These are phyloP conservation scores for Okamejei kenojei DNA, from an alignment of 2,797 vertebrate genomes.

Conservation along the genomic window DNA sequence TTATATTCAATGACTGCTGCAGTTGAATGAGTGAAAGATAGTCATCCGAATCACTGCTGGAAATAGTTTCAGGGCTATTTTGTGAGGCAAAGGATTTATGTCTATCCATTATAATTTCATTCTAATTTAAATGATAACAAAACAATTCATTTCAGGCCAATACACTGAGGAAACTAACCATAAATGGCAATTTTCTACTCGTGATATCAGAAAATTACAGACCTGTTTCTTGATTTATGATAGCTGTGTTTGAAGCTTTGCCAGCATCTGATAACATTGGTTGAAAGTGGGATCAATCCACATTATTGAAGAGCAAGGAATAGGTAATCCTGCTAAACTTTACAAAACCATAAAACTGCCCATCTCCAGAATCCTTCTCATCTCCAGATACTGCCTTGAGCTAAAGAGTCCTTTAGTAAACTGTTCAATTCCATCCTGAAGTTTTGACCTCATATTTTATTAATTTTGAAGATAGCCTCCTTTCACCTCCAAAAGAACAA, in stretches of 20 bases:
- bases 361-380: not conserved
- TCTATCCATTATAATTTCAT: not conserved
- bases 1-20: not conserved
- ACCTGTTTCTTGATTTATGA: not conserved
- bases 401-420: not conserved
- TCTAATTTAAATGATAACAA: not conserved
- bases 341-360: not conserved
- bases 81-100: not conserved
- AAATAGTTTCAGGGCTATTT: not conserved
- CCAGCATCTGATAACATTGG: not conserved
- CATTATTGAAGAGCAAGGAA: not conserved
- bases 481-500: not conserved
- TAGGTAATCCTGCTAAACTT: not conserved
- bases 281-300: not conserved
- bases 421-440: not conserved
- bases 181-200: not conserved
- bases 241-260: not conserved
- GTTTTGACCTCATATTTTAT: not conserved
- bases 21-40: not conserved
- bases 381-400: not conserved
- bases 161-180: not conserved
- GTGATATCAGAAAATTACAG: not conserved
- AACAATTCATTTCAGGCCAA: not conserved
- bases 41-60: not conserved
- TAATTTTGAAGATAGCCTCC: not conserved